Evolutionary conservation across 2,797 vertebrate genomes (phyloP), one percentile per base, ranked within the genome.

Genomic region (Sebastes steindachneri): DNA sequence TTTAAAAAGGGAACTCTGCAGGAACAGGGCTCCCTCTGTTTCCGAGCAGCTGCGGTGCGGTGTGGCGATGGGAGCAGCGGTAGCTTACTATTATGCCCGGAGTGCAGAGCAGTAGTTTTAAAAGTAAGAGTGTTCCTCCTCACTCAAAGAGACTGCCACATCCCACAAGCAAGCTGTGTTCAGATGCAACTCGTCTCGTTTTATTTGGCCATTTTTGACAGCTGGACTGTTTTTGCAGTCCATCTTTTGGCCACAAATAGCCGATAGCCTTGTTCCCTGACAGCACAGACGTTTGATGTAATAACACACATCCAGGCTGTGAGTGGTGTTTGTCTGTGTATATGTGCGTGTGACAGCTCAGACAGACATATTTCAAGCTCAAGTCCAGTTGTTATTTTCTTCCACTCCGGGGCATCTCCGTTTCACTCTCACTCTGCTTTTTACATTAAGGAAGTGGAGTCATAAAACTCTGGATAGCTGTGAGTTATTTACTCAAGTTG

Each of bases 191-290:
- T 62, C 45, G 68, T 78, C 82, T 86, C 7, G 4, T 71, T 76
- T 77, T 83, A 82, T 84, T 82, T 73, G 73, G 70, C 71, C 64
- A 25, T 65, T 33, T 86, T 68, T 90, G 86, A 88, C 88, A 89
- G 85, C 72, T 21, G 48, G 63, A 54, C 82, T 60, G 54, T 80
- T 81, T 79, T 73, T 73, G 60, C 70, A 21, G 62, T 80, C 68
- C 59, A 78, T 86, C 75, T 78, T 77, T 78, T 62, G 72, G 68
- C 77, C 72, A 71, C 73, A 83, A 75, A 87, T 74, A 84, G 80
- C 86, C 82, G 73, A 82, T 66, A 75, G 83, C 81, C 83, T 67
- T 75, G 29, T 80, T 79, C 66, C 7, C 19, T 74, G 89, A 82
- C 82, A 80, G 86, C 68, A 5, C 23, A 19, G 78, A 69, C 28